Base-by-base conservation (phyloP, 30 jellyfish, hydroid and myxozoan genomes). In the Pseudorhiza aurosa region DNA sequence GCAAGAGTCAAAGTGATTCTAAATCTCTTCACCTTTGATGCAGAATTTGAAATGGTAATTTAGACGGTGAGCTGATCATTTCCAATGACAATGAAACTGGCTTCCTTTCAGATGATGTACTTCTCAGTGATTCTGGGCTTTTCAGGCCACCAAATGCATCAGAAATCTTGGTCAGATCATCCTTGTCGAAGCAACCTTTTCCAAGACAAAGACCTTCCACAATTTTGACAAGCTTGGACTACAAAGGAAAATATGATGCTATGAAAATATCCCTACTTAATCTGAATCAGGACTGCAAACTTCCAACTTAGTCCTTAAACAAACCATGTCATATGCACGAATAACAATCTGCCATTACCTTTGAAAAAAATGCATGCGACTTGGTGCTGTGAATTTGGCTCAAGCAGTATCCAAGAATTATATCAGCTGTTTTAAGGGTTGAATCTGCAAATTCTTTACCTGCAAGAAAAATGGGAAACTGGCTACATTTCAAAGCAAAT, bases 311-410 rank as follows among this genome's bases (percentile, higher is more conserved):
- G n/a, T n/a, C n/a, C n/a, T n/a, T n/a, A n/a, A n/a, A n/a, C n/a
- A n/a, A n/a, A n/a, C n/a, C n/a, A n/a, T n/a, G n/a, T n/a, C n/a
- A n/a, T n/a, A n/a, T n/a, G n/a, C n/a, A n/a, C n/a, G n/a, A n/a
- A n/a, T n/a, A n/a, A n/a, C n/a, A n/a, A n/a, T n/a, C n/a, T n/a
- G n/a, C n/a, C n/a, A n/a, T 25, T 68, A 70, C 86, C 86, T 72
- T 51, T 50, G 86, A 57, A 29, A 70, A 44, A 85, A 24, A 74
- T 19, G 83, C 89, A 83, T 24, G 87, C 11, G 72, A 74, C 72
- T 78, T 85, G 72, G 72, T 79, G 87, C 36, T 32, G 26, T n/a
- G 96, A 83, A 82, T 83, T 82, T 65, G 85, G 79, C 43, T 43
- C 69, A 72, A 93, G 88, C 82, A 87, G 63, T 46, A 80, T 35